Conservation (phyloP, 2,888 invertebrate species). For the Chalcosyrphus nemorum region DNA sequence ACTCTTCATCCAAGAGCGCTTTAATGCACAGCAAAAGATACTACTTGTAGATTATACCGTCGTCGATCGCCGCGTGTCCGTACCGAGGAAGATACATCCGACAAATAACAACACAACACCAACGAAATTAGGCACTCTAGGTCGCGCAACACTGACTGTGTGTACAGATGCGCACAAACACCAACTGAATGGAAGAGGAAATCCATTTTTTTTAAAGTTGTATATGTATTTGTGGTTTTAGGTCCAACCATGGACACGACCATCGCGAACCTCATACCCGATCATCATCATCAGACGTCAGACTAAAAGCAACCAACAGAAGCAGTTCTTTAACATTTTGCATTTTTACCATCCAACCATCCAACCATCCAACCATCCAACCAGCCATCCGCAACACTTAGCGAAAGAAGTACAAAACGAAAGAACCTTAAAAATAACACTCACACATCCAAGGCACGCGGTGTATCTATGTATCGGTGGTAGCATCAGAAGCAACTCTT, state of each 20-base stretch:
- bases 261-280: slow-evolving; percentile 32
- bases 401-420: slow-evolving; percentile 30
- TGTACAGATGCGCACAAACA: slow-evolving; percentile 1
- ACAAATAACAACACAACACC: slow-evolving; percentile 69
- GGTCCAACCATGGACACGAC: slow-evolving; percentile 31
- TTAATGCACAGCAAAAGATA: slow-evolving; percentile 61
- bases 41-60: slow-evolving; percentile 57
- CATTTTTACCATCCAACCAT: slow-evolving; percentile 37
- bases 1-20: slow-evolving; percentile 74
- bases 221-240: slow-evolving; percentile 18
- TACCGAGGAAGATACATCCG: slow-evolving; percentile 73
- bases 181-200: slow-evolving; percentile 33
- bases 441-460: slow-evolving; percentile 15
- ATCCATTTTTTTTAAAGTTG: slow-evolving; percentile 2
- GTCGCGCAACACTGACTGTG: slow-evolving; percentile 63
- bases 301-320: slow-evolving; percentile 1
- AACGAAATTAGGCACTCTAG: slow-evolving; percentile 68
- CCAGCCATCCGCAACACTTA: slow-evolving; percentile 55
- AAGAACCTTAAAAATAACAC: slow-evolving; percentile 53
- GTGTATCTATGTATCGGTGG: not conserved
- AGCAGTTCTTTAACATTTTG: not conserved
- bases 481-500: slow-evolving; percentile 30
- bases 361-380: slow-evolving; percentile 44
- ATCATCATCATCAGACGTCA: slow-evolving; percentile 44
- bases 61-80: slow-evolving; percentile 66